phyloP scores from a whole-genome alignment of 2,797 vertebrate genomes.

The Hydrolagus colliei region DNA sequence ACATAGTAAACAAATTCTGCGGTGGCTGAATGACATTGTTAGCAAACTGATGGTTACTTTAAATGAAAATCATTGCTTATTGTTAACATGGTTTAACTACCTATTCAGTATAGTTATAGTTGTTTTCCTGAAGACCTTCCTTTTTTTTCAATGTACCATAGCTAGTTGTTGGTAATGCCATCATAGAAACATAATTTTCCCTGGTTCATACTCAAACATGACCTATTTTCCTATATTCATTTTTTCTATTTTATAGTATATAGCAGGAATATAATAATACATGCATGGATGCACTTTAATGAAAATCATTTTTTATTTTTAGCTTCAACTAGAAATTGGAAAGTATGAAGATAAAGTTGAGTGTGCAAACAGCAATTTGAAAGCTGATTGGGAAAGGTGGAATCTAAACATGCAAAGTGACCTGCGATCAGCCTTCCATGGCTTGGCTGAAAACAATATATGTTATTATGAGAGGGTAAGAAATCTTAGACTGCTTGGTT shows the following conservation, averaged over 20 bases:
- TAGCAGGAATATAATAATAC: background rate
- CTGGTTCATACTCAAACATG: too few species aligned
- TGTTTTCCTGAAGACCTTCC: too few species aligned
- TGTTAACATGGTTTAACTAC: too few species aligned
- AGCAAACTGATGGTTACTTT: too few species aligned
- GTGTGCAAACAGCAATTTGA: constrained; percentile 76
- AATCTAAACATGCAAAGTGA: constrained; percentile 72
- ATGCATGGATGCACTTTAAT: background rate
- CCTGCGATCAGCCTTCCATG: constrained; percentile 65
- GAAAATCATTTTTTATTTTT: constrained; percentile 27
- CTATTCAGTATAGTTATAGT: too few species aligned
- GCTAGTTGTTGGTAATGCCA: too few species aligned
- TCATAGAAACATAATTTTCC: too few species aligned
- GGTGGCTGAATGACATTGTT: too few species aligned
- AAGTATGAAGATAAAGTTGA: constrained; percentile 77
- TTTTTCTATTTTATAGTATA: background rate
- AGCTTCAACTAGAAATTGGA: constrained; percentile 81
- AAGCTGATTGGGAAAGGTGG: constrained; percentile 83
- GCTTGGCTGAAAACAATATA: constrained; percentile 74
- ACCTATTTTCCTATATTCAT: background rate
- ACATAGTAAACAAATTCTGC: too few species aligned
- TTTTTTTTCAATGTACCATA: too few species aligned
- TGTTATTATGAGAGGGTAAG: constrained; percentile 85
- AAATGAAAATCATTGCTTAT: too few species aligned
- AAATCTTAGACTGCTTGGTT: background rate